Conservation (phyloP, 2,888 invertebrate genomes). For the Microctonus aethiopoides region DNA sequence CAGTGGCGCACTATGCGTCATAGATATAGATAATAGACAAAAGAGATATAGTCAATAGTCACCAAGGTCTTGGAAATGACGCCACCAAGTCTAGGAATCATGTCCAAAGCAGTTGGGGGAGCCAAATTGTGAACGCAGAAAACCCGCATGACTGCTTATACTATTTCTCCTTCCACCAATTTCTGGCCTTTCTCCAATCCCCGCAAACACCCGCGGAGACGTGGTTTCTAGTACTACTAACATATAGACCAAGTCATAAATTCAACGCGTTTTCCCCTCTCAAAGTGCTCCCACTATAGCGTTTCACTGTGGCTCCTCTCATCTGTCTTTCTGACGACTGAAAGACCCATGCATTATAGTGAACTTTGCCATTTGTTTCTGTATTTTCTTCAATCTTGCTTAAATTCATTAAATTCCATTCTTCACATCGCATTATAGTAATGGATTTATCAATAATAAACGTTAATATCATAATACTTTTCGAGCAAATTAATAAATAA, state of each 20-base stretch:
- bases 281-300: neutral
- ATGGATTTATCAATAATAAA: no score
- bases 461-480: no score
- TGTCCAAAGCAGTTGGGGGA: slow-evolving; percentile 31
- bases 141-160: slow-evolving; percentile 11
- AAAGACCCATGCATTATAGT: neutral
- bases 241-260: slow-evolving; percentile 42
- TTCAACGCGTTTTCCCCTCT: slow-evolving; percentile 30
- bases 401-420: neutral
- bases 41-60: slow-evolving; percentile 39
- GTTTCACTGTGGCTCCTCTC: slow-evolving; percentile 11
- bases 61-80: slow-evolving; percentile 53
- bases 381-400: neutral
- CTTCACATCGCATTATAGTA: no score
- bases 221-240: slow-evolving; percentile 15
- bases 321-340: slow-evolving; percentile 13
- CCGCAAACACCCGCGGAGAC: slow-evolving; percentile 4
- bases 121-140: slow-evolving; percentile 8
- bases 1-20: neutral
- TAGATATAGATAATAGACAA: neutral
- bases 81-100: slow-evolving; percentile 52
- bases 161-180: neutral
- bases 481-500: no score
- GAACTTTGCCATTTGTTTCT: neutral
- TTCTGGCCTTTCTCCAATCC: slow-evolving; percentile 2